These are phyloP conservation scores for Eucera pruinosa DNA, from an alignment of 2,888 invertebrate genomes.

Conservation along the genomic window DNA sequence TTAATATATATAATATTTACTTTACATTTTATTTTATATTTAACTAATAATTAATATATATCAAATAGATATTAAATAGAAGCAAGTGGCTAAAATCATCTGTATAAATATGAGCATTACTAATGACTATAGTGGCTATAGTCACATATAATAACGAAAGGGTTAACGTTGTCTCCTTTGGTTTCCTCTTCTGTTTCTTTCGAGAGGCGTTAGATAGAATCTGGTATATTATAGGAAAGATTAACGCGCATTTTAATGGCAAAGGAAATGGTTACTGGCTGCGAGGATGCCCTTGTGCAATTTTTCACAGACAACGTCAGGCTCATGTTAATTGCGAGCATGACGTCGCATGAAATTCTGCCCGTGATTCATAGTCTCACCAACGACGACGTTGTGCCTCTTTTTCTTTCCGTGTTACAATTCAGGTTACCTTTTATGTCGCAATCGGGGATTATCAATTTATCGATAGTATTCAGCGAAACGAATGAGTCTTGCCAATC, in stretches of 20 bases:
- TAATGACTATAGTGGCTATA: no score
- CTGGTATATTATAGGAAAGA: background rate
- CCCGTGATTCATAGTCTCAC: slow-evolving; percentile 37
- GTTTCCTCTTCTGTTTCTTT: no score
- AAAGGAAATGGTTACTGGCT: background rate
- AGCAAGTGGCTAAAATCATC: no score
- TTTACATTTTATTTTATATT: no score
- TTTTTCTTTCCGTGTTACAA: slow-evolving; percentile 2
- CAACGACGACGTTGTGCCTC: background rate
- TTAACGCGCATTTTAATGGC: background rate
- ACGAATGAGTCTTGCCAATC: background rate
- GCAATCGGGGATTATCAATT: slow-evolving; percentile 37
- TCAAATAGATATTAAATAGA: no score
- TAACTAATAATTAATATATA: no score
- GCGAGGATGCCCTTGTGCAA: background rate
- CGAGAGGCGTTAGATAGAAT: no score
- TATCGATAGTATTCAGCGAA: slow-evolving; percentile 21
- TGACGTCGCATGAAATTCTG: slow-evolving; percentile 43
- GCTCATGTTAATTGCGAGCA: slow-evolving; percentile 11
- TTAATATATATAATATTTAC: no score
- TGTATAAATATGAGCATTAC: no score
- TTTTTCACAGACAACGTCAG: slow-evolving; percentile 8
- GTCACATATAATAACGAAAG: no score
- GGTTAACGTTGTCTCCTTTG: no score
- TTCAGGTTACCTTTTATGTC: slow-evolving; percentile 10